A percentile compares a stretch with the other conserved stretches of the same genome.
Evolutionary conservation across 2,888 invertebrate species (phyloP).

Genomic region (Nymphalis polychloros): DNA sequence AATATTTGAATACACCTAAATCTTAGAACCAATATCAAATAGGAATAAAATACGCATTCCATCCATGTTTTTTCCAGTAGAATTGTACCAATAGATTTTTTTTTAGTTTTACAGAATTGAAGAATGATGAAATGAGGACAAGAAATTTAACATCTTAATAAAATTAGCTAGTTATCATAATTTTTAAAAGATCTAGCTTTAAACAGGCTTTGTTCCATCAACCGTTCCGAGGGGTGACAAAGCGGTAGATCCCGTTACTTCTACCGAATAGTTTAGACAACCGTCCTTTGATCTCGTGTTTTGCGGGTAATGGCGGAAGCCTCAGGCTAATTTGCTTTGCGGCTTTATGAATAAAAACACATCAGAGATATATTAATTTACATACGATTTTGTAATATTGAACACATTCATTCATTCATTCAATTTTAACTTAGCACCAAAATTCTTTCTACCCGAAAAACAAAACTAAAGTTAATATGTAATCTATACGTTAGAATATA

Average conservation of each 20-base stretch:
- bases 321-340: slow-evolving; percentile 23
- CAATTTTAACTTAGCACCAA: too few relatives aligned
- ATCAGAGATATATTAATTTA: background rate
- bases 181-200: too few relatives aligned
- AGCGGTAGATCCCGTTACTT: slow-evolving; percentile 31
- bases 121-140: too few relatives aligned
- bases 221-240: slow-evolving; percentile 8
- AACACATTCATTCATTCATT: background rate
- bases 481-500: slow-evolving; percentile 16
- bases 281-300: slow-evolving; percentile 53
- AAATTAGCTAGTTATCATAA: too few relatives aligned
- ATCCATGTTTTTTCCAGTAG: too few relatives aligned
- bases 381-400: background rate
- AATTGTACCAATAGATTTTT: too few relatives aligned
- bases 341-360: background rate
- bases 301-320: slow-evolving; percentile 42
- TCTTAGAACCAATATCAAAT: background rate
- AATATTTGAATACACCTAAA: background rate
- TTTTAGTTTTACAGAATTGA: too few relatives aligned
- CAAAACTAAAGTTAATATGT: background rate
- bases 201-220: background rate
- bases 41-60: too few relatives aligned
- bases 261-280: slow-evolving; percentile 45
- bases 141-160: too few relatives aligned
- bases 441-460: too few relatives aligned